Conservation (phyloP, 2,888 invertebrate genomes). For the Eupithecia subumbrata region DNA sequence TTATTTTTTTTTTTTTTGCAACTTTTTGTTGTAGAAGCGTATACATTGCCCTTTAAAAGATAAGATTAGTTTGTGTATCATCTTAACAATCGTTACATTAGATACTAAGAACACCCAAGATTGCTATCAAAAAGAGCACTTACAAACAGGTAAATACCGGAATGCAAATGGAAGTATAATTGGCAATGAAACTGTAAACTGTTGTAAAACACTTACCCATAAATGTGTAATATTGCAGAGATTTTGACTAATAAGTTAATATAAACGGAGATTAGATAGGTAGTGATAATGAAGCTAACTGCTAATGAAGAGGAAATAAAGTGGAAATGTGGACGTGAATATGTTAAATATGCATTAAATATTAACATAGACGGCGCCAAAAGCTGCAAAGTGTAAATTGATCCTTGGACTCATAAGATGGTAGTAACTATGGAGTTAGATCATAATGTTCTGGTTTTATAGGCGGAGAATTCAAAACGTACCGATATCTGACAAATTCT, state of each 20-base stretch:
- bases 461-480: conserved; percentile 9
- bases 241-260: conserved; percentile 16
- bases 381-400: background rate
- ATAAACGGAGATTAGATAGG: conserved; percentile 11
- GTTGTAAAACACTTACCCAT: background rate
- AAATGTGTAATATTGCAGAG: conserved; percentile 11
- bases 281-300: conserved; percentile 18
- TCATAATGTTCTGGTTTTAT: conserved; percentile 20
- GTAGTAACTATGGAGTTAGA: conserved; percentile 4
- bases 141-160: background rate
- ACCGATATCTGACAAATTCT: background rate
- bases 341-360: conserved; percentile 23
- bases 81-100: background rate
- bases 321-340: background rate
- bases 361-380: conserved; percentile 13
- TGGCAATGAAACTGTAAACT: conserved; percentile 5
- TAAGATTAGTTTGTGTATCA: background rate
- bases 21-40: too few species aligned
- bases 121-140: background rate
- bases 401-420: background rate
- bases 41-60: too few species aligned
- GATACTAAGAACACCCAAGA: background rate
- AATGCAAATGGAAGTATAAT: conserved; percentile 8
- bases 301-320: conserved; percentile 23
- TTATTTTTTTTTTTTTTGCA: too few species aligned